Evolutionary conservation across 2,797 vertebrate species (phyloP).

Genomic region (Epinephelus awoara): DNA sequence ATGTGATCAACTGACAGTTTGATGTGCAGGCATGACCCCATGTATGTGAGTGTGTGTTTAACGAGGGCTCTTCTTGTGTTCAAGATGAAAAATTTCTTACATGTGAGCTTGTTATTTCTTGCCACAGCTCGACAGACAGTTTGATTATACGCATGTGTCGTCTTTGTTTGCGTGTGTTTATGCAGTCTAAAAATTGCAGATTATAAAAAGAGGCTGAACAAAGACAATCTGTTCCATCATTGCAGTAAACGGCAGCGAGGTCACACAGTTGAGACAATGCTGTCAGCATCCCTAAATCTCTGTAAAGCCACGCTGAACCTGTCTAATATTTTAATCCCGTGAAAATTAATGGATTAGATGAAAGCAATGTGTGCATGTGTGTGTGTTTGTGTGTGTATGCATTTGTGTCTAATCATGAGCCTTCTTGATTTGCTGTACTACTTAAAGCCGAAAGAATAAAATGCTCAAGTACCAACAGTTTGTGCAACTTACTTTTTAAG

Average conservation of each 20-base stretch:
- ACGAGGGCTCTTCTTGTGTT: background rate
- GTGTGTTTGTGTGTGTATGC: slow-evolving; percentile 11
- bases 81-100: background rate
- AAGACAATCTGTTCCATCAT: slow-evolving; percentile 47
- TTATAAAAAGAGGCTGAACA: slow-evolving; percentile 32
- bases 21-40: background rate
- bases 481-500: background rate
- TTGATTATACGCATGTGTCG: background rate
- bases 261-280: slow-evolving; percentile 16
- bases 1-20: slow-evolving; percentile 11
- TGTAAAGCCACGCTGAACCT: slow-evolving; percentile 31
- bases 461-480: background rate
- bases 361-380: slow-evolving; percentile 17
- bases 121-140: slow-evolving; percentile 6
- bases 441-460: background rate
- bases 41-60: background rate
- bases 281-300: slow-evolving; percentile 18
- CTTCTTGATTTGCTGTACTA: background rate
- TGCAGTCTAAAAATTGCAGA: slow-evolving; percentile 16
- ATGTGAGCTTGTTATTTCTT: background rate
- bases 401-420: slow-evolving; percentile 3
- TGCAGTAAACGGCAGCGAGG: slow-evolving; percentile 23
- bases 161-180: background rate
- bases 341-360: slow-evolving; percentile 49
- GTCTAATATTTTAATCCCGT: slow-evolving; percentile 52